Base-by-base conservation (phyloP, 2,888 invertebrate genomes). In the Panorpa germanica region DNA sequence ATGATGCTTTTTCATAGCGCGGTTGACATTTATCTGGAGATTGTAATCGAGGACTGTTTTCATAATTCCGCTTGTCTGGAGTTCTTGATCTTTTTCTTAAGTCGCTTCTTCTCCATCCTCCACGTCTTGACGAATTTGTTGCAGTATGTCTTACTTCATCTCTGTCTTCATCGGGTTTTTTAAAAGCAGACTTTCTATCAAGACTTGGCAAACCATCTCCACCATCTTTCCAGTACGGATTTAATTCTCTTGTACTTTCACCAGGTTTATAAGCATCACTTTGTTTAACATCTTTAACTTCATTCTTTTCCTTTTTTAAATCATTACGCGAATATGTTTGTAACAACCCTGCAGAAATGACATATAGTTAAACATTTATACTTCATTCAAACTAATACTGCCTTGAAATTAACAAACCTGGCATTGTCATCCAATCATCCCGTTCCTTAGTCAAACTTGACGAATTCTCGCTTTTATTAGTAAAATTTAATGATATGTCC, bases 161-260 rank as follows among this genome's bases (percentile, higher is more conserved):
- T 16, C 25, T 34, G n/a, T 34, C 28, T 6, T 33, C 32, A 28
- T 42, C 38, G 12, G 54, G 53, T 35, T 46, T 52, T 34, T 44
- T 42, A 35, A 54, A 56, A 5, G 23, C 7, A 7, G 22, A 14
- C 12, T 11, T 16, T 18, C 23, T 30, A 52, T 48, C 42, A 52
- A 22, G 25, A 29, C 40, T 49, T 0, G 91, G 91, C 34, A 91
- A 47, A 3, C 91, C 91, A 30, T 65, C 66, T 2, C 91, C 91
- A 25, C 85, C 86, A 51, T 75, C 62, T 58, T 77, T 86, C 88
- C 90, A 91, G 46, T 83, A 81, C 0, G 86, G 90, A 61, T 93
- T 93, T 31, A 91, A 55, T 55, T 93, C 91, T 43, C 73, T 59
- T 2, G 52, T 53, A 48, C 74, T 75, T 37, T 70, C 71, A 1